Conservation (phyloP, 2,797 vertebrate species). For the Nannoperca australis region DNA sequence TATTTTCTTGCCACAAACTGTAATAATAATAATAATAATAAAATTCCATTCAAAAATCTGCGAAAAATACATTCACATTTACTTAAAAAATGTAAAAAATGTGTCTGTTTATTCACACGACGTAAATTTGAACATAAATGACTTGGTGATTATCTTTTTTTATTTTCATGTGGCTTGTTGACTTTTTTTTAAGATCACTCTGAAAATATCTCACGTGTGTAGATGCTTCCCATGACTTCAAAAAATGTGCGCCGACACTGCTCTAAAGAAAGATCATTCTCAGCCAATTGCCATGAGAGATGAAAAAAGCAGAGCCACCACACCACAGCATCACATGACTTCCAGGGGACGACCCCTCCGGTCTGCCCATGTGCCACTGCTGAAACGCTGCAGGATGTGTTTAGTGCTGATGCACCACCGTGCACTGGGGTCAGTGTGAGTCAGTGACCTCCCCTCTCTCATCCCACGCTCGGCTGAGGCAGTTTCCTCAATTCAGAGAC, state of each 20-base stretch:
- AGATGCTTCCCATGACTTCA: constrained; percentile 29
- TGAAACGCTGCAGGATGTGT: constrained; percentile 39
- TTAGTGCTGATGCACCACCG: constrained; percentile 44
- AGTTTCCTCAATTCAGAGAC: background rate
- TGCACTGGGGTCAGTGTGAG: constrained; percentile 60
- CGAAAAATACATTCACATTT: background rate
- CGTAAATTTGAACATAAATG: background rate
- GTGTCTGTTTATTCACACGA: background rate
- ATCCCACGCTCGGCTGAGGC: constrained; percentile 17
- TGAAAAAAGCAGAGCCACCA: constrained; percentile 44
- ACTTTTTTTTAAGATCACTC: constrained; percentile 18
- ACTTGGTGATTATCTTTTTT: too few relatives aligned
- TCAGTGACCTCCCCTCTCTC: constrained; percentile 52
- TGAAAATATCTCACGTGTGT: constrained; percentile 8
- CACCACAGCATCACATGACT: constrained; percentile 74
- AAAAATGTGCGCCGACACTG: constrained; percentile 21
- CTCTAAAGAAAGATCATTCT: constrained; percentile 63
- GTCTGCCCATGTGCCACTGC: constrained; percentile 39
- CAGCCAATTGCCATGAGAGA: constrained; percentile 71
- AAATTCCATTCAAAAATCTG: background rate
- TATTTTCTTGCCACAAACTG: background rate
- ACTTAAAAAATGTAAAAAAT: background rate
- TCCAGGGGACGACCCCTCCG: constrained; percentile 21
- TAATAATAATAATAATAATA: background rate
- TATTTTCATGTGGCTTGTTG: background rate